Evolutionary conservation across 2,113 vertebrate genomes (phyloP).

Genomic region (Gopherus flavomarginatus): DNA sequence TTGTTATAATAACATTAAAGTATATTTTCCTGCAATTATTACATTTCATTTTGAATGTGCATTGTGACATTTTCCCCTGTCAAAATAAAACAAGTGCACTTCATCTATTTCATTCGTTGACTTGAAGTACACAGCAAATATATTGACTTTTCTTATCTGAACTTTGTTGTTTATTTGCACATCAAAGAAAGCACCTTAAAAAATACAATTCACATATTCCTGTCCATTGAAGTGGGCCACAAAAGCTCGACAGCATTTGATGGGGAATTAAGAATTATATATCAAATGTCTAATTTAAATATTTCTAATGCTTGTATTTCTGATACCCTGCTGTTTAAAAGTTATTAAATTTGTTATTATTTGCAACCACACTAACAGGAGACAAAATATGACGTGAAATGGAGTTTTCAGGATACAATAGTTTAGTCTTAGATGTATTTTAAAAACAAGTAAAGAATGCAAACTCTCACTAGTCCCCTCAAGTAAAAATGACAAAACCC

Average conservation of each 20-base stretch:
- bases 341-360: conserved; percentile 55
- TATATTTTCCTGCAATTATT: conserved; percentile 65
- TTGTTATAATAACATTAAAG: conserved; percentile 55
- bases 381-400: conserved; percentile 16
- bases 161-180: conserved; percentile 67
- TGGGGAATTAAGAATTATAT: conserved; percentile 53
- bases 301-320: conserved; percentile 64
- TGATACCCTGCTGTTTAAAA: conserved; percentile 56
- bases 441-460: conserved; percentile 52
- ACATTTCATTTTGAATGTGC: conserved; percentile 59
- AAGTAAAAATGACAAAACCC: conserved; percentile 66
- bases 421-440: conserved; percentile 39
- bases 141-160: conserved; percentile 67
- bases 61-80: conserved; percentile 58
- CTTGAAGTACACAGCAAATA: conserved; percentile 15
- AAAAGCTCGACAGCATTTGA: conserved; percentile 64
- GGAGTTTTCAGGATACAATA: conserved; percentile 45
- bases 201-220: conserved; percentile 49
- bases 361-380: conserved; percentile 47
- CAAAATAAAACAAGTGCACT: conserved; percentile 26
- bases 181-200: conserved; percentile 69
- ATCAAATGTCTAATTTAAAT: conserved; percentile 71
- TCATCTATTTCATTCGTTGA: conserved; percentile 51
- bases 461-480: conserved; percentile 42
- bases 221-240: conserved; percentile 58